Evolutionary conservation across 2,888 invertebrate species (phyloP).

Genomic region (Oxyteleia sp.): DNA sequence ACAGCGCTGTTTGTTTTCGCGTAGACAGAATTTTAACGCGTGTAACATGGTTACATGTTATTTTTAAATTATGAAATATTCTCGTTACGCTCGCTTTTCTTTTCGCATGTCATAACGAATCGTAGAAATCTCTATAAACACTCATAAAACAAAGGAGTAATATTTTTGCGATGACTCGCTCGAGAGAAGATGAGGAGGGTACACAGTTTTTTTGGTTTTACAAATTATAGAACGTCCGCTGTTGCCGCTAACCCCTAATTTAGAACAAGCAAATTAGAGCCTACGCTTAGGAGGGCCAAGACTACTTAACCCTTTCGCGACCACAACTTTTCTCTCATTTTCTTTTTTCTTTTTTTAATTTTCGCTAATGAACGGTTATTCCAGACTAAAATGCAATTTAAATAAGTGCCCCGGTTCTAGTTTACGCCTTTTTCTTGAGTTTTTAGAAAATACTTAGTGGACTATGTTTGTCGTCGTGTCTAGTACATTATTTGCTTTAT

Average conservation of each 20-base stretch:
- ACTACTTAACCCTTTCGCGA: constrained; percentile 66
- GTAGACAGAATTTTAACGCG: constrained; percentile 52
- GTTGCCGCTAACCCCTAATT: constrained; percentile 55
- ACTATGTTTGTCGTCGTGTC: too few species aligned
- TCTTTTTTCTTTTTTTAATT: constrained; percentile 41
- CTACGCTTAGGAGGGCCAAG: constrained; percentile 57
- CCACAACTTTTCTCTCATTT: too few species aligned
- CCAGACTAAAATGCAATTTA: constrained; percentile 45
- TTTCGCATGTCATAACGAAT: constrained; percentile 4
- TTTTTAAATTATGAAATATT: constrained; percentile 64
- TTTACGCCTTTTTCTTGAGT: too few species aligned
- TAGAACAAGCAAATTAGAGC: constrained; percentile 63
- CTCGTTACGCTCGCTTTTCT: constrained; percentile 44
- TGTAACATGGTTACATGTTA: constrained; percentile 58
- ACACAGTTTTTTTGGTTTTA: constrained; percentile 30
- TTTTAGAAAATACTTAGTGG: too few species aligned
- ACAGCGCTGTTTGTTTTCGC: constrained; percentile 43
- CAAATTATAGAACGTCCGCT: constrained; percentile 57
- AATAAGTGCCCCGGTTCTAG: constrained; percentile 44
- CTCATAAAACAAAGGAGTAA: constrained; percentile 45
- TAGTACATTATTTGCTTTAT: too few species aligned
- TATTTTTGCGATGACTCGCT: constrained; percentile 35
- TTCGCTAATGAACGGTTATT: constrained; percentile 60
- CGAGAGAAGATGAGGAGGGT: constrained; percentile 5
- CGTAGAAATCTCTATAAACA: constrained; percentile 21